phyloP scores from a whole-genome alignment of 2,797 vertebrate species.

The Phrynocephalus forsythii region DNA sequence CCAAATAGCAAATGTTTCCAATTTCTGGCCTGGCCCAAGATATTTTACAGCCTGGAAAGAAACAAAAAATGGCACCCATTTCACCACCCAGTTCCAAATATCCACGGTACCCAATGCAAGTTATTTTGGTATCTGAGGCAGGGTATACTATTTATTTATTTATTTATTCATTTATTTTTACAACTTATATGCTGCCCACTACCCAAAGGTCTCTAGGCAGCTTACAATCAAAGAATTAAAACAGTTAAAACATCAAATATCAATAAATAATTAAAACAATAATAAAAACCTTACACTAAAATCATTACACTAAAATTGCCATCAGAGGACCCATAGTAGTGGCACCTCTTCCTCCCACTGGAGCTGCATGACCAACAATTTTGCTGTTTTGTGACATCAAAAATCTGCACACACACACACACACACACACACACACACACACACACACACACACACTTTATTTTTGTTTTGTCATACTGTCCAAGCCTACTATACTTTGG shows the following conservation, averaged over 20 bases:
- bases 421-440: no score
- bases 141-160: neutral
- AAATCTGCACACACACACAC: neutral
- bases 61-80: neutral
- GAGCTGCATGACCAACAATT: neutral
- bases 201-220: no score
- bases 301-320: no score
- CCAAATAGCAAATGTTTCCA: no score
- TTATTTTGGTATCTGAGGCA: neutral
- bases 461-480: neutral
- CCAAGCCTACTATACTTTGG: neutral
- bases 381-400: neutral
- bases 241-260: no score
- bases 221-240: no score
- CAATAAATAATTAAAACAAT: no score
- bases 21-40: neutral
- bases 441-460: no score
- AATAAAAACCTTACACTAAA: no score
- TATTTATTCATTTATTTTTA: no score
- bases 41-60: neutral
- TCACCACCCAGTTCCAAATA: neutral
- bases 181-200: no score
- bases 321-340: neutral
- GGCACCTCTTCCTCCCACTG: neutral
- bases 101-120: neutral